Conservation (phyloP, 2,113 vertebrate species). For the Azemiops feae region DNA sequence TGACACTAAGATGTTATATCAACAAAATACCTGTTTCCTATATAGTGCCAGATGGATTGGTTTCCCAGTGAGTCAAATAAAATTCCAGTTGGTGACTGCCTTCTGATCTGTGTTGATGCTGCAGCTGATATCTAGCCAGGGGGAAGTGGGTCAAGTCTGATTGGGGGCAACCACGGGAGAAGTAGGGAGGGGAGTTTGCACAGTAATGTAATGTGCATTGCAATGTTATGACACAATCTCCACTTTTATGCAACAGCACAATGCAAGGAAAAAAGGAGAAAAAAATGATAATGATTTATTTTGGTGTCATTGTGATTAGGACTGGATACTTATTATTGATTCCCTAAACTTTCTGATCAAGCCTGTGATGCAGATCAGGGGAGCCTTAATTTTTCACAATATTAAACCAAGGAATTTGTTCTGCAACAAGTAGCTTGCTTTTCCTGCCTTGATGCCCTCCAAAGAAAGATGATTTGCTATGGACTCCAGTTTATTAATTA, state of each 20-base stretch:
- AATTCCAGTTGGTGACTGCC: not conserved
- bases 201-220: not conserved
- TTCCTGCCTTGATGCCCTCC: not conserved
- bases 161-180: not conserved
- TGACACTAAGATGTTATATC: not conserved
- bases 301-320: not conserved
- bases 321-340: not conserved
- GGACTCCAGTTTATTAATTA: not conserved
- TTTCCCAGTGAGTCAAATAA: not conserved
- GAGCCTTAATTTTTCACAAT: not conserved
- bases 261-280: not conserved
- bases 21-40: not conserved
- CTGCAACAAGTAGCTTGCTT: not conserved
- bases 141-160: not conserved
- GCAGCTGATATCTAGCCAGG: not conserved
- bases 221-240: not conserved
- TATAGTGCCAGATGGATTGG: not conserved
- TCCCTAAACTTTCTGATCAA: not conserved
- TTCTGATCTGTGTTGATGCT: not conserved
- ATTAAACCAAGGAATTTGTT: not conserved
- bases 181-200: not conserved
- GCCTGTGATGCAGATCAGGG: not conserved
- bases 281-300: not conserved
- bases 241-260: not conserved
- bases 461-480: not conserved